phyloP scores from a whole-genome alignment of 1,140 invertebrate species.

The Panonychus citri region DNA sequence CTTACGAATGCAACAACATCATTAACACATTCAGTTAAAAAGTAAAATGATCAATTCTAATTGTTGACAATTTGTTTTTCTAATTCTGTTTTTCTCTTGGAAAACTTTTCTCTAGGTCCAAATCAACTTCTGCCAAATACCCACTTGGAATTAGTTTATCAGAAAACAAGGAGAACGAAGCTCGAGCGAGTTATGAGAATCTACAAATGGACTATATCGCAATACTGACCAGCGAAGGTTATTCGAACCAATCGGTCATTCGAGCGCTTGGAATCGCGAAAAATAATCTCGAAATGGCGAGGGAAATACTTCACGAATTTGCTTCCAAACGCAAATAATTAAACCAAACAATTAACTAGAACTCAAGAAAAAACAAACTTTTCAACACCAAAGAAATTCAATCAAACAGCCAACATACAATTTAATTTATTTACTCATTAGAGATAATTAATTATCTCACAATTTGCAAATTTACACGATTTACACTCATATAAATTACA shows the following conservation, averaged over 20 bases:
- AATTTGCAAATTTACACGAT: no score
- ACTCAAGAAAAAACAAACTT: no score
- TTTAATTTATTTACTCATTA: no score
- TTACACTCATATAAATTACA: no score
- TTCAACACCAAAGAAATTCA: no score
- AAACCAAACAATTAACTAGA: background rate
- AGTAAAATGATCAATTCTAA: no score
- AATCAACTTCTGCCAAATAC: slow-evolving; percentile 17
- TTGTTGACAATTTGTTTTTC: background rate
- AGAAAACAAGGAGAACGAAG: slow-evolving; percentile 18
- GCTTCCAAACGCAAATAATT: slow-evolving; percentile 30
- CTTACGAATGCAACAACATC: no score
- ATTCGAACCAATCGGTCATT: slow-evolving; percentile 64
- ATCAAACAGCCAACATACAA: no score
- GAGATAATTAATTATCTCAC: no score
- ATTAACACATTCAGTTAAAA: background rate
- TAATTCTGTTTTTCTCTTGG: background rate
- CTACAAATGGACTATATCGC: slow-evolving; percentile 74
- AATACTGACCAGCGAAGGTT: slow-evolving; percentile 59
- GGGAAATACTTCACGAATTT: slow-evolving; percentile 81
- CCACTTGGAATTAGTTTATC: slow-evolving; percentile 21
- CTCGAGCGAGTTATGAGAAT: slow-evolving; percentile 42
- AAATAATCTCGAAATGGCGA: slow-evolving; percentile 71
- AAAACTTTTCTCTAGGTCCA: slow-evolving; percentile 23
- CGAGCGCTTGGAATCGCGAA: slow-evolving; percentile 66